Percentiles rank a stretch among this genome's conserved stretches.
Evolutionary conservation across 2,888 invertebrate genomes (phyloP).

Genomic region (Agrochola lychnidis): DNA sequence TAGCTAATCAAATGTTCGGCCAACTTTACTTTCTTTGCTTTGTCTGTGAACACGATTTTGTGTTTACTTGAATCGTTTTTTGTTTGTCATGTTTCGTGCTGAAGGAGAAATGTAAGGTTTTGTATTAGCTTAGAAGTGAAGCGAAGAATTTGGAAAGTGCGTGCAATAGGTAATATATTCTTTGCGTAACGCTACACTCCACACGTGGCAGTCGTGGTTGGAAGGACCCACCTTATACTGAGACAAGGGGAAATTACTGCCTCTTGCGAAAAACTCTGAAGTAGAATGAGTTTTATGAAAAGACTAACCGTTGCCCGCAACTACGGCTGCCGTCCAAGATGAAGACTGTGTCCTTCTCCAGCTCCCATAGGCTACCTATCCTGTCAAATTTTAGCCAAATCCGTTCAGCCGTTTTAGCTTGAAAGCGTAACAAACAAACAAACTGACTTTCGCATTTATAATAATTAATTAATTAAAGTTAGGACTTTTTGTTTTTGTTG

Average conservation of each 20-base stretch:
- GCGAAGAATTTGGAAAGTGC: constrained; percentile 1
- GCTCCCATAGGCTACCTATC: too few relatives aligned
- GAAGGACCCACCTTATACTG: neutral
- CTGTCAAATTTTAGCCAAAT: too few relatives aligned
- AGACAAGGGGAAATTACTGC: neutral
- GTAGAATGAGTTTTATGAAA: neutral
- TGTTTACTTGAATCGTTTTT: constrained; percentile 45
- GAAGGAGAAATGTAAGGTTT: constrained; percentile 11
- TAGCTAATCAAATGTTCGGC: constrained; percentile 39
- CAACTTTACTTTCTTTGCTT: constrained; percentile 42
- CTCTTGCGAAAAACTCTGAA: neutral
- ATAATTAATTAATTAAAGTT: too few relatives aligned
- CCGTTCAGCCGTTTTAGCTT: too few relatives aligned
- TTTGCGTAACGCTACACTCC: neutral
- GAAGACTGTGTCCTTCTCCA: too few relatives aligned
- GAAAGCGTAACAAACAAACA: too few relatives aligned
- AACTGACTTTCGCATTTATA: too few relatives aligned
- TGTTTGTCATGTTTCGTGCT: constrained; percentile 39
- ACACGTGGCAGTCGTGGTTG: neutral
- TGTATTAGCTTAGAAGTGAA: neutral
- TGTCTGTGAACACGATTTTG: constrained; percentile 48
- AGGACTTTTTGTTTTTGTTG: neutral
- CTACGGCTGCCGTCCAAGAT: too few relatives aligned
- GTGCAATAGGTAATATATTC: neutral
- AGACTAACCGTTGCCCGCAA: too few relatives aligned